A percentile compares a stretch with the other conserved stretches of the same genome.
Evolutionary conservation across 2,888 invertebrate genomes (phyloP).

Genomic region (Atethmia centrago): DNA sequence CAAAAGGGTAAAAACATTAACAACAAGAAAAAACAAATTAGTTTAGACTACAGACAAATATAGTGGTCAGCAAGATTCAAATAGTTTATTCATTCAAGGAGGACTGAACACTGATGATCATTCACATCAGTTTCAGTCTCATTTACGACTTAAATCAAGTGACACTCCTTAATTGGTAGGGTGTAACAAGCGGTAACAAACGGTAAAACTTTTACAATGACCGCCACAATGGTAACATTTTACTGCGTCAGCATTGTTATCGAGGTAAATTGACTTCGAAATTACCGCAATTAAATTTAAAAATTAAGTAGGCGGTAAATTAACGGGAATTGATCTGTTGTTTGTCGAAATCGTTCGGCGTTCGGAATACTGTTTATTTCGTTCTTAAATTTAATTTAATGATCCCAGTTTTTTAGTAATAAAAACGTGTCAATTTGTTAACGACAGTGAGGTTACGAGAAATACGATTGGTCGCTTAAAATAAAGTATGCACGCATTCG

Average conservation of each 20-base stretch:
- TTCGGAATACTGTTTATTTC: constrained; percentile 71
- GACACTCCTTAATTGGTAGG: constrained; percentile 75
- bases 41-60: background rate
- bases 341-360: constrained; percentile 72
- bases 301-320: constrained; percentile 82
- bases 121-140: constrained; percentile 28
- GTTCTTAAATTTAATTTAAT: constrained; percentile 79
- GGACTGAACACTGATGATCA: constrained; percentile 3
- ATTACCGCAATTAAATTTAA: constrained; percentile 79
- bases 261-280: constrained; percentile 70
- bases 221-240: constrained; percentile 62
- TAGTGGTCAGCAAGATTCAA: background rate
- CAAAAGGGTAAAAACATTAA: background rate
- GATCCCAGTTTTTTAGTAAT: constrained; percentile 73
- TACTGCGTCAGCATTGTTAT: constrained; percentile 69
- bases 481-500: constrained; percentile 63
- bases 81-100: background rate
- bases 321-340: constrained; percentile 78
- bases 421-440: constrained; percentile 82
- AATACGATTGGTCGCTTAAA: constrained; percentile 68
- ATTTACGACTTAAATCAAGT: constrained; percentile 48
- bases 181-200: constrained; percentile 52
- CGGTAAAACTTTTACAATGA: constrained; percentile 58
- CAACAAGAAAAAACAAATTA: background rate
- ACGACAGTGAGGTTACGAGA: constrained; percentile 70